These are phyloP conservation scores for Enteromius fasciolatus DNA, from an alignment of 2,797 vertebrate species.

Conservation along the genomic window DNA sequence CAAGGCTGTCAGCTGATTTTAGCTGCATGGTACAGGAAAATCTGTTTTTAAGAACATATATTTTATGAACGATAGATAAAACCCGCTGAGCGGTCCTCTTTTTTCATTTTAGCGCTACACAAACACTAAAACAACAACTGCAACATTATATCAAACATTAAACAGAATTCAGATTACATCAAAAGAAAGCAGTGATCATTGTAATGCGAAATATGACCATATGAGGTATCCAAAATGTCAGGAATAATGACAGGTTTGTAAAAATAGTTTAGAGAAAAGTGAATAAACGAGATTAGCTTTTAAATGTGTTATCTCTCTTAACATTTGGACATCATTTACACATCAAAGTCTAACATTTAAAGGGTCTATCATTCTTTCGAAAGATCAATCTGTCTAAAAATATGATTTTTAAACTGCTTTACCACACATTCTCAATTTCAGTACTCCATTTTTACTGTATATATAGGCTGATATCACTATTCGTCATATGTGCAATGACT, in stretches of 20 bases:
- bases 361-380: not conserved
- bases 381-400: not conserved
- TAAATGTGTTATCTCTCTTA: not conserved
- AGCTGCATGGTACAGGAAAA: slow-evolving; percentile 3
- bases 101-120: not conserved
- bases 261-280: not conserved
- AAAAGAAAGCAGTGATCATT: not conserved
- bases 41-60: not conserved
- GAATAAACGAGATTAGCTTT: not conserved
- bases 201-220: not conserved
- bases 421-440: not conserved
- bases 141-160: not conserved
- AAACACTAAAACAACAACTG: not conserved
- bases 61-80: not conserved
- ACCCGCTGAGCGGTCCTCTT: not conserved
- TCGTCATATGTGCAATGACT: no score
- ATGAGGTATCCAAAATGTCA: not conserved
- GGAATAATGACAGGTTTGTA: not conserved
- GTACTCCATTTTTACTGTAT: not conserved
- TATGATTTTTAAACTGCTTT: not conserved
- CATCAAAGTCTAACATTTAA: slow-evolving; percentile 1
- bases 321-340: not conserved
- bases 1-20: slow-evolving; percentile 22
- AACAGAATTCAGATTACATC: not conserved
- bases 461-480: not conserved